A percentile compares a stretch with the other conserved stretches of the same genome.
Conservation (phyloP, 2,797 vertebrate species). For the Microctenopoma steveboyesi region DNA sequence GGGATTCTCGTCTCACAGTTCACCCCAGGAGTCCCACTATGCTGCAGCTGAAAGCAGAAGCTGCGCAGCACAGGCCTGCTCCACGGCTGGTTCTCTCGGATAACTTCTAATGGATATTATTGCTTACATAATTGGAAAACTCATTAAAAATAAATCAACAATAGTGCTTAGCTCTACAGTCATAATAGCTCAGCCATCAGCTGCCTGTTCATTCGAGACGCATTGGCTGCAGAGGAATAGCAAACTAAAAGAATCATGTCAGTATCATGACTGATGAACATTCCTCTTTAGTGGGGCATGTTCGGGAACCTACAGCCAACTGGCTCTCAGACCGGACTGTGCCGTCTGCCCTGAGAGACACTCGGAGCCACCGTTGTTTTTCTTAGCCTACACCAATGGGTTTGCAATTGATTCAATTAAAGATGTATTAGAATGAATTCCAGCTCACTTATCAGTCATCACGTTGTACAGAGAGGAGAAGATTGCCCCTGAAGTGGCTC, state of each 20-base stretch:
- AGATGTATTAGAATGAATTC: constrained; percentile 29
- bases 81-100: constrained; percentile 55
- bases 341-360: constrained; percentile 9
- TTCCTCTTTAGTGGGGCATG: neutral
- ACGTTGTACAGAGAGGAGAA: constrained; percentile 29
- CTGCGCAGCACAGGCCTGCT: constrained; percentile 13
- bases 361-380: neutral
- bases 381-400: constrained; percentile 16
- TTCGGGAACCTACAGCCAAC: constrained; percentile 26
- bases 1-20: neutral
- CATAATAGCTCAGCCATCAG: constrained; percentile 73
- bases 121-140: constrained; percentile 79
- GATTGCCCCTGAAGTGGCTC: neutral
- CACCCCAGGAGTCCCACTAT: constrained; percentile 33
- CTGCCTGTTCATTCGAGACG: constrained; percentile 65
- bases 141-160: constrained; percentile 84
- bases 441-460: constrained; percentile 9
- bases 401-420: constrained; percentile 26
- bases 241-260: constrained; percentile 42
- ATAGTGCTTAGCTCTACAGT: constrained; percentile 72
- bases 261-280: constrained; percentile 30
- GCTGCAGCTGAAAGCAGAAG: constrained; percentile 30
- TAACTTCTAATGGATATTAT: constrained; percentile 76
- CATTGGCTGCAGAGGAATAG: constrained; percentile 44
- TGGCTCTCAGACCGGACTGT: constrained; percentile 19